Base-by-base conservation (phyloP, 1,140 invertebrate genomes). In the Zophobas morio region DNA sequence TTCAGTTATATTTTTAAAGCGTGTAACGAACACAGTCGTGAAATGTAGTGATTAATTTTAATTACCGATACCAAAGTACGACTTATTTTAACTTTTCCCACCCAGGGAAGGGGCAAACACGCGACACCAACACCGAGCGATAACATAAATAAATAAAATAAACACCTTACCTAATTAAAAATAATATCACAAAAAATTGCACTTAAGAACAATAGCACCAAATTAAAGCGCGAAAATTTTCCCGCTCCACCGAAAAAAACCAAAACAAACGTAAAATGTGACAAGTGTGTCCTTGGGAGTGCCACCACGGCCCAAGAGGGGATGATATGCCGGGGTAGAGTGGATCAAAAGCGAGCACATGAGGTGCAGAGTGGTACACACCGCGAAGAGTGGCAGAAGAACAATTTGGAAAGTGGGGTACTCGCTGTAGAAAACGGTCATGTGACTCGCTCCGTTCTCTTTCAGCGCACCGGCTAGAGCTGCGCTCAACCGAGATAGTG, bases 291-390 rank as follows among this genome's bases (percentile, higher is more conserved):
- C 82, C 82, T 84, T 82, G 83, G 79, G 78, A 74, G 77, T 82
- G 82, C 81, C 82, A 76, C 84, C 79, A 76, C 57, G 56, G 35
- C 57, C 75, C 81, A 82, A 82, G 84, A 80, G 84, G 84, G 84
- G 84, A 82, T 83, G 82, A 76, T 74, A 47, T 56, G 71, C 70
- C 73, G 74, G 66, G 71, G 57, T 56, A 79, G 75, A 77, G 72
- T 77, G 75, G 78, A 63, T 57, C 75, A 79, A 79, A 79, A 76
- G 53, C 66, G 57, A 63, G 71, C 37, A 74, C 71, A 71, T 60
- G 54, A 40, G 53, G 54, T 72, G 75, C 66, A 78, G 78, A 82
- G 79, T 82, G 81, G 82, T 82, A 81, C 46, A 75, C 70, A 74
- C 70, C 70, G 56, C 78, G 71, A 74, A 80, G 79, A 80, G 81